Conservation (phyloP, 2,888 invertebrate species). For the Ptycholaimellus sp. region DNA sequence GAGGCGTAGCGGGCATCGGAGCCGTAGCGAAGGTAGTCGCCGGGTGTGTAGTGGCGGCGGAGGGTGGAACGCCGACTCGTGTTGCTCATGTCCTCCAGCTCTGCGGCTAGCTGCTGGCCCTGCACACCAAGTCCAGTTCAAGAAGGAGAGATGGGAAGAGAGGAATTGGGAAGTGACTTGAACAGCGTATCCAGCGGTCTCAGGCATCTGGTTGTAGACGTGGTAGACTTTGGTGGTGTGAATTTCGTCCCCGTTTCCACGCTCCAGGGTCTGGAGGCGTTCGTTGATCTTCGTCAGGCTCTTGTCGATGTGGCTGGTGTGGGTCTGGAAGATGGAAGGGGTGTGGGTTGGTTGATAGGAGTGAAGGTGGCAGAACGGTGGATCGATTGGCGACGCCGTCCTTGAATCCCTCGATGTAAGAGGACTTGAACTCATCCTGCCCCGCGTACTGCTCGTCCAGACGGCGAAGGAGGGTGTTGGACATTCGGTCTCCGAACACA, state of each 20-base stretch:
- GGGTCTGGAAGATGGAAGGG: no score
- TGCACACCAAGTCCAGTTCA: no score
- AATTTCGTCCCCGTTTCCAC: constrained; percentile 21
- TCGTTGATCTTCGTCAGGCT: constrained; percentile 22
- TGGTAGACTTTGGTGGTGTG: constrained; percentile 27
- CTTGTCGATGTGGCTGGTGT: constrained; percentile 18
- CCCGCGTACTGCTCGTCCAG: constrained; percentile 24
- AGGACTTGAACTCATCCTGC: constrained; percentile 25
- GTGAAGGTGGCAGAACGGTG: constrained; percentile 7
- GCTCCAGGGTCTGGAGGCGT: constrained; percentile 20
- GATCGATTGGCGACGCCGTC: constrained; percentile 17
- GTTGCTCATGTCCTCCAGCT: constrained; percentile 19
- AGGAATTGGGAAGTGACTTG: no score
- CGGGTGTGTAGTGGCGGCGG: constrained; percentile 23
- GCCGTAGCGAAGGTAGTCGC: constrained; percentile 22
- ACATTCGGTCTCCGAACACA: constrained; percentile 23
- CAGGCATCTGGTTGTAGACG: no score
- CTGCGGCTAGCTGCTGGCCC: constrained; percentile 22
- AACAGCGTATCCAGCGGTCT: no score
- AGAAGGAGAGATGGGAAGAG: no score
- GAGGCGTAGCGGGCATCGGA: constrained; percentile 10
- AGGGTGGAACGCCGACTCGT: constrained; percentile 19
- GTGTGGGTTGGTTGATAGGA: neutral
- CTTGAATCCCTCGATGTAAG: constrained; percentile 25
- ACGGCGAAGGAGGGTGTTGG: constrained; percentile 19